These are phyloP conservation scores for Thecocarcelia acutangulata DNA, from an alignment of 2,888 invertebrate genomes.

Conservation along the genomic window DNA sequence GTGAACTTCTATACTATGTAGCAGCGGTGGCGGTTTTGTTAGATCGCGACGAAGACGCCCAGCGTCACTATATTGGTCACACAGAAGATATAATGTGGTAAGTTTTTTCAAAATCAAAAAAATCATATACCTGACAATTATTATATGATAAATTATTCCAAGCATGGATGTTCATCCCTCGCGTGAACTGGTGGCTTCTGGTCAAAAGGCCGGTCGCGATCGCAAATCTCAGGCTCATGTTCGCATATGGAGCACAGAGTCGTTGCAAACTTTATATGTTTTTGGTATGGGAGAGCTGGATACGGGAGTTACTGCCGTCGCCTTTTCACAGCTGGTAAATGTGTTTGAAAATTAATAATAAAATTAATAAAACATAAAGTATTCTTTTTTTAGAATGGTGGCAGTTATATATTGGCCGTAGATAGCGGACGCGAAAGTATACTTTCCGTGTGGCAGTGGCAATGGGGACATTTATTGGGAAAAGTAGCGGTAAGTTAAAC, in stretches of 20 bases:
- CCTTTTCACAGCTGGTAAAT: slow-evolving; percentile 91
- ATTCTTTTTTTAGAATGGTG: slow-evolving; percentile 87
- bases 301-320: slow-evolving; percentile 92
- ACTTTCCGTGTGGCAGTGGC: slow-evolving; percentile 97
- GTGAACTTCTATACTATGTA: slow-evolving; percentile 95
- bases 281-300: slow-evolving; percentile 96
- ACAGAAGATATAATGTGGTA: slow-evolving; percentile 97
- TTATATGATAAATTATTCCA: neutral
- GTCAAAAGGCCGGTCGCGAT: slow-evolving; percentile 92
- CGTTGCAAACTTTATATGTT: slow-evolving; percentile 92
- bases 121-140: neutral
- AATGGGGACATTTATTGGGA: slow-evolving; percentile 94
- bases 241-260: slow-evolving; percentile 95
- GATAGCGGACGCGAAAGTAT: slow-evolving; percentile 95
- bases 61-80: slow-evolving; percentile 94
- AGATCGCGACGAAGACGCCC: slow-evolving; percentile 92
- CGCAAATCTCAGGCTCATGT: slow-evolving; percentile 94
- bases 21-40: slow-evolving; percentile 94
- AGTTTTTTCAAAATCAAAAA: slow-evolving; percentile 63
- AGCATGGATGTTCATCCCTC: slow-evolving; percentile 95
- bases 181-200: slow-evolving; percentile 93
- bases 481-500: slow-evolving; percentile 92
- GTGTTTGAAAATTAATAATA: too few species aligned
- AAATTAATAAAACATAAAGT: neutral
- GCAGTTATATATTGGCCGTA: slow-evolving; percentile 93